A percentile compares a stretch with the other conserved stretches of the same genome.
These are phyloP conservation scores for Melanchra persicariae DNA, from an alignment of 2,888 invertebrate genomes.

Conservation along the genomic window DNA sequence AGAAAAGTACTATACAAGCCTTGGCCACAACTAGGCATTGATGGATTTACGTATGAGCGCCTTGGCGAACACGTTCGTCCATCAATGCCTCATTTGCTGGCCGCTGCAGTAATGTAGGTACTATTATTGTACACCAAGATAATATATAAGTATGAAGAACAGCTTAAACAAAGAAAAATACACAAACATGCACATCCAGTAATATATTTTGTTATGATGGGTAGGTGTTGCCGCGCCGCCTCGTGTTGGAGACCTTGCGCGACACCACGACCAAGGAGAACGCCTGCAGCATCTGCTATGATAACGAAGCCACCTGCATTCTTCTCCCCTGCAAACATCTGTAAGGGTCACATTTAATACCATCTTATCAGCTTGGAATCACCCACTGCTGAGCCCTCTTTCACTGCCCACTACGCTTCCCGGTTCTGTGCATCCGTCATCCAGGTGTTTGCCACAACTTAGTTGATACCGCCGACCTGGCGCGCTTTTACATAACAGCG, in stretches of 20 bases:
- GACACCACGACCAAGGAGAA: constrained; percentile 95
- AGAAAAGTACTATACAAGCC: too few species aligned
- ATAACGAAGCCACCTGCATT: constrained; percentile 93
- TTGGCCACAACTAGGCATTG: too few species aligned
- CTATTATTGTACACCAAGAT: too few species aligned
- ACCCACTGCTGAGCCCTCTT: not conserved
- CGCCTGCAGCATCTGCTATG: constrained; percentile 97
- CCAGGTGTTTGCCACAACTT: not conserved
- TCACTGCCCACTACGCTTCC: not conserved
- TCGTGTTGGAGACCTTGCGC: constrained; percentile 94
- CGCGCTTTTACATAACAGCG: not conserved
- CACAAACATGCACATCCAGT: too few species aligned
- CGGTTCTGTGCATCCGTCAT: not conserved
- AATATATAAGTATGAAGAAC: too few species aligned
- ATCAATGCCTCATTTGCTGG: too few species aligned
- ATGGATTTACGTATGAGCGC: too few species aligned
- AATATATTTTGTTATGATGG: not conserved
- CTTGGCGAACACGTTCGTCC: too few species aligned
- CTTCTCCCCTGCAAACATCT: constrained; percentile 96
- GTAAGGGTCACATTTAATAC: constrained; percentile 85
- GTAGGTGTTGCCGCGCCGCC: constrained; percentile 94
- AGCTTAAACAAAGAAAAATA: too few species aligned
- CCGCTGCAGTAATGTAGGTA: too few species aligned
- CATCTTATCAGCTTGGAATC: not conserved
- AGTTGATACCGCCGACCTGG: not conserved